Conservation (phyloP, 2,797 vertebrate genomes). For the Anabacerthia variegaticeps region DNA sequence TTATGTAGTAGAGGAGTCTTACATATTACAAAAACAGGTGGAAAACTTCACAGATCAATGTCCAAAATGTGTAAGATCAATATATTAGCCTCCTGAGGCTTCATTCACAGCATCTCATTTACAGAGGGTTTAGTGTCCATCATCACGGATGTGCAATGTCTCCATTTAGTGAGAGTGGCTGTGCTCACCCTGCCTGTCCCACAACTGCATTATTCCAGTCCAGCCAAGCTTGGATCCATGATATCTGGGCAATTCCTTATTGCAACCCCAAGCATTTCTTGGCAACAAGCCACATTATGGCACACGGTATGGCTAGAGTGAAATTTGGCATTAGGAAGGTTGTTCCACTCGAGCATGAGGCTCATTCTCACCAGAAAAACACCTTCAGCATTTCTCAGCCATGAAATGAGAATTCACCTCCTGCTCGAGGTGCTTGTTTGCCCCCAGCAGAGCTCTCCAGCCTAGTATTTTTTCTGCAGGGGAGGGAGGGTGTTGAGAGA, state of each 20-base stretch:
- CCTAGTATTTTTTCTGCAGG: conserved; percentile 40
- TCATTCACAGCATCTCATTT: neutral
- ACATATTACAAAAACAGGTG: neutral
- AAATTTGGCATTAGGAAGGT: neutral
- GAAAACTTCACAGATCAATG: neutral
- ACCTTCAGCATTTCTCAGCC: conserved; percentile 23
- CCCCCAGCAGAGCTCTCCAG: conserved; percentile 34
- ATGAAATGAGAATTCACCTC: neutral
- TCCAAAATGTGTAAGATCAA: neutral
- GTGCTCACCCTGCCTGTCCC: neutral
- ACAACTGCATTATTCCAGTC: neutral
- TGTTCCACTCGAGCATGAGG: neutral
- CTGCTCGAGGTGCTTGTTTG: neutral
- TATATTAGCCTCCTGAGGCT: neutral
- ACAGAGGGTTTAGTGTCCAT: neutral
- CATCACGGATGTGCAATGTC: neutral
- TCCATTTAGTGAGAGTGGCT: neutral
- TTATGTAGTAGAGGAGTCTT: neutral
- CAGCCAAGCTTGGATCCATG: neutral
- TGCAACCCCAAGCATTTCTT: neutral
- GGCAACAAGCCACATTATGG: conserved; percentile 21
- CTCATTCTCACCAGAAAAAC: conserved; percentile 18
- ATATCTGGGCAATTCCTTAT: neutral
- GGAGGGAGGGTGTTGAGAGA: conserved; percentile 14
- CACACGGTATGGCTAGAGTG: neutral